Evolutionary conservation across 2,113 vertebrate species (phyloP).

Genomic region (Anoura caudifer): DNA sequence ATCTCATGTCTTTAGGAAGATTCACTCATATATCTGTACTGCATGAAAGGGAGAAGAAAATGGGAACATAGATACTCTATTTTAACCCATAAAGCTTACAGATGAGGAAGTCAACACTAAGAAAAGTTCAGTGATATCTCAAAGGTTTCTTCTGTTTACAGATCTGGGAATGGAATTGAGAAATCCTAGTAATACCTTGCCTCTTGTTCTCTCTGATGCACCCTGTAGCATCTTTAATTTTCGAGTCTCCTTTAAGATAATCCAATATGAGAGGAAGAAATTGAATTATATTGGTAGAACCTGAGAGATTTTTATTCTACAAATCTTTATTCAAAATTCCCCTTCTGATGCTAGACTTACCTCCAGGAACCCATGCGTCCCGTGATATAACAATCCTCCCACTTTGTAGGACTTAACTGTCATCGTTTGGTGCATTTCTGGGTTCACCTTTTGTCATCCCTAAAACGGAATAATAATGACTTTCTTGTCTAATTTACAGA

Average conservation of each 20-base stretch:
- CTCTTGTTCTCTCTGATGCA: neutral
- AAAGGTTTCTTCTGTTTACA: neutral
- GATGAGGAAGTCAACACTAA: neutral
- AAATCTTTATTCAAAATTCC: neutral
- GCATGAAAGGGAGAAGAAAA: neutral
- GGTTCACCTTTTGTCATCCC: constrained; percentile 35
- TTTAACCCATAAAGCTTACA: neutral
- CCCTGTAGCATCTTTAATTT: neutral
- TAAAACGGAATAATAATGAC: constrained; percentile 43
- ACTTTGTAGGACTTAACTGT: constrained; percentile 29
- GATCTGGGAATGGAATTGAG: neutral
- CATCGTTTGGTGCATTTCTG: constrained; percentile 43
- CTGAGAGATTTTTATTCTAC: neutral
- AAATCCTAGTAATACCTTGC: neutral
- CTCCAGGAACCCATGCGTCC: neutral
- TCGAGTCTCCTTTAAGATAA: neutral
- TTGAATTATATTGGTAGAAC: neutral
- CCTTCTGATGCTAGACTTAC: neutral
- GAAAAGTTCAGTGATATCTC: neutral
- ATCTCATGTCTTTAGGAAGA: neutral
- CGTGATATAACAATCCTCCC: neutral
- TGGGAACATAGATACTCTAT: neutral
- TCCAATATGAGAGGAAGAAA: neutral
- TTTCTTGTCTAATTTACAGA: constrained; percentile 32
- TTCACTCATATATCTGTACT: neutral